Base-by-base conservation (phyloP, 1,140 invertebrate genomes). In the Phocides pigmalion region DNA sequence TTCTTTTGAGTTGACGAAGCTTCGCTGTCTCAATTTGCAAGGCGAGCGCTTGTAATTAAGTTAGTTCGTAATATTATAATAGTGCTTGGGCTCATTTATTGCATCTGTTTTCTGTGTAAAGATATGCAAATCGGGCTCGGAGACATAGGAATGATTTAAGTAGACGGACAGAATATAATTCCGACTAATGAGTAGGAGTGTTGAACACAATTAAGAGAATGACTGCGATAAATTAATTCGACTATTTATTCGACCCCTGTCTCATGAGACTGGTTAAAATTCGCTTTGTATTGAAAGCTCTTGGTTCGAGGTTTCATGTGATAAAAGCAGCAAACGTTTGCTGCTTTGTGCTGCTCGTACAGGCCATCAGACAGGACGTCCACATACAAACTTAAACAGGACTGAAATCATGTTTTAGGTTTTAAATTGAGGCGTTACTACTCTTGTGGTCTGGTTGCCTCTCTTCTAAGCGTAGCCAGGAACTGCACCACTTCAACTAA, bases 71-170 rank as follows among this genome's bases (percentile, higher is more conserved):
- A 61, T 61, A 61, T 47, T 49, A 61, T 61, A 61, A 61, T 61
- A 61, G 58, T 49, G 17, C 58, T 37, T 49, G 58, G 39, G 58
- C 58, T 61, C 58, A 61, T 61, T 61, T 61, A 47, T 49, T 61
- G 58, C 58, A 61, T 61, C 58, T 61, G 44, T 61, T 61, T 61
- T 61, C 58, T 49, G 58, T 37, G 44, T 61, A 49, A 61, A 61
- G 41, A 49, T 61, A 61, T 61, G 56, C 56, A 61, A 61, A 61
- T 61, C 46, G 44, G 22, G 19, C 42, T 49, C 56, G 44, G 56
- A 59, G 41, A 59, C 56, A 46, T 47, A 32, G 49, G 19, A 51
- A 51, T 51, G 28, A 37, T 51, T 51, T 28, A 32, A 51, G 17
- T 32, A 37, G 56, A 59, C 22, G 15, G 53, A 44, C 53, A 47